phyloP scores from a whole-genome alignment of 1,140 invertebrate species.

The Monochamus saltuarius region DNA sequence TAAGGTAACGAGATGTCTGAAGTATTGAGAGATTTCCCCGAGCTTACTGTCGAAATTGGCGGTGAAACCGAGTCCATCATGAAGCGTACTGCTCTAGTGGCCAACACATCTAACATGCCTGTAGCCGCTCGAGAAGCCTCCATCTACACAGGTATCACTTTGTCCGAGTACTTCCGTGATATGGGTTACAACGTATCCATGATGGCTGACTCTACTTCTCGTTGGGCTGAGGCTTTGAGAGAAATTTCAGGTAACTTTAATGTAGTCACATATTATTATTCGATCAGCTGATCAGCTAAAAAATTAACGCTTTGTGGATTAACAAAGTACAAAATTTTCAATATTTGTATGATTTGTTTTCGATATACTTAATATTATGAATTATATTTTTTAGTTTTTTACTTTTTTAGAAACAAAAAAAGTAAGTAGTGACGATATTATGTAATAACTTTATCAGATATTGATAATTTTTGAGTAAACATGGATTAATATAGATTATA shows the following conservation, averaged over 20 bases:
- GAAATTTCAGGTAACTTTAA: constrained; percentile 80
- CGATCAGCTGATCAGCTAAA: too few relatives aligned
- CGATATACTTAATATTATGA: too few relatives aligned
- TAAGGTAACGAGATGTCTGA: constrained; percentile 79
- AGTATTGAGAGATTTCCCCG: constrained; percentile 97
- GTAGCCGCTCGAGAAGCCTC: constrained; percentile 99
- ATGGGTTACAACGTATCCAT: constrained; percentile 99
- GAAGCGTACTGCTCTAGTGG: constrained; percentile 98
- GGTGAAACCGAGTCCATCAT: constrained; percentile 98
- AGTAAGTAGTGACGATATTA: too few relatives aligned
- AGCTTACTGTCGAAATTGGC: constrained; percentile 95
- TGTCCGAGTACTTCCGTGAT: constrained; percentile 98
- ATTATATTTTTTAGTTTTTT: too few relatives aligned
- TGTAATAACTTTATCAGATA: too few relatives aligned
- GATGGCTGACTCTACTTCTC: constrained; percentile 99
- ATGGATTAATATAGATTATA: too few relatives aligned
- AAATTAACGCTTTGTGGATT: too few relatives aligned
- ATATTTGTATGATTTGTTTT: too few relatives aligned
- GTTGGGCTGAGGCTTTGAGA: constrained; percentile 99
- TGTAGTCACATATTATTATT: too few relatives aligned
- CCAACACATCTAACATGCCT: constrained; percentile 99
- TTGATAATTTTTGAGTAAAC: too few relatives aligned
- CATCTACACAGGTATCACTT: constrained; percentile 98
- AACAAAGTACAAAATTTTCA: too few relatives aligned
- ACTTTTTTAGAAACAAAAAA: too few relatives aligned